phyloP scores from a whole-genome alignment of 2,888 invertebrate species.

The Parascotia fuliginaria region DNA sequence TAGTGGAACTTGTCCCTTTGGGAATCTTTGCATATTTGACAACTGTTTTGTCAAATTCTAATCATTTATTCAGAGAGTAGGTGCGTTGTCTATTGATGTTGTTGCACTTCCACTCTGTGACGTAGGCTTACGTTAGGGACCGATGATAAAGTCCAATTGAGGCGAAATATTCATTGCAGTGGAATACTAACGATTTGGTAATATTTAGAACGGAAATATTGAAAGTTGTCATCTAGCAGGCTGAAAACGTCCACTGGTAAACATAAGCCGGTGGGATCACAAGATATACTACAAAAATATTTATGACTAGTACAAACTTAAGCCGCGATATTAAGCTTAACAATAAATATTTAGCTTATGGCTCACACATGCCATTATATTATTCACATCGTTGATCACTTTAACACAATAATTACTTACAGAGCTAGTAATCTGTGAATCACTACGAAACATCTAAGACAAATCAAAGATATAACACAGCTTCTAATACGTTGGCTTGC shows the following conservation, averaged over 20 bases:
- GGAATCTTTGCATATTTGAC: slow-evolving; percentile 74
- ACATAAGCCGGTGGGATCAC: no score
- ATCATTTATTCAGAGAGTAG: slow-evolving; percentile 53
- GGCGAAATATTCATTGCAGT: neutral
- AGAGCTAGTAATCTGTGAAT: neutral
- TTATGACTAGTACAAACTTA: no score
- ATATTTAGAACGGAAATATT: no score
- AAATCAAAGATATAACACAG: neutral
- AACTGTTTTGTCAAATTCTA: slow-evolving; percentile 64
- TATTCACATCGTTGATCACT: no score
- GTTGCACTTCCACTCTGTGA: slow-evolving; percentile 3
- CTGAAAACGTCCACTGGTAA: no score
- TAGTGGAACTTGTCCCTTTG: slow-evolving; percentile 51
- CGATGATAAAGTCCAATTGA: neutral
- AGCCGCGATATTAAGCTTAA: no score
- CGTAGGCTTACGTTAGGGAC: neutral
- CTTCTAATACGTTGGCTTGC: slow-evolving; percentile 13
- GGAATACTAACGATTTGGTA: neutral
- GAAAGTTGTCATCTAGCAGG: no score
- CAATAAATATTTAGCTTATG: no score
- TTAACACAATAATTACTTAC: neutral
- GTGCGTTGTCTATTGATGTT: slow-evolving; percentile 18
- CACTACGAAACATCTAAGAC: neutral
- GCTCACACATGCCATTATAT: no score
- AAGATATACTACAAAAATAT: no score